These are phyloP conservation scores for Steinernema feltiae DNA, from an alignment of 1,140 invertebrate species.

Conservation along the genomic window DNA sequence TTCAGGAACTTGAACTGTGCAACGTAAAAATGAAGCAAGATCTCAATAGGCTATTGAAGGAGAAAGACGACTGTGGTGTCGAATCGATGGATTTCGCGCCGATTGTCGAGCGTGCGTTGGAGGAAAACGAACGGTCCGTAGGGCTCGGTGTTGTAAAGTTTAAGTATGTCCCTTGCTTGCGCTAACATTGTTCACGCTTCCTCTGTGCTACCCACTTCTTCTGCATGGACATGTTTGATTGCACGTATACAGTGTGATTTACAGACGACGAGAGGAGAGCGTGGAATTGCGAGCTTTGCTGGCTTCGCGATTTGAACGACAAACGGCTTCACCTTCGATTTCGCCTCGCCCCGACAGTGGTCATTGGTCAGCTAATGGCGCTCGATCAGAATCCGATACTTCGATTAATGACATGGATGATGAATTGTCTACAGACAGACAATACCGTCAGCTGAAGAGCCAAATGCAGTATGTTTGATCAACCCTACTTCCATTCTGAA, in stretches of 20 bases:
- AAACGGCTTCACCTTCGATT: conserved; percentile 18
- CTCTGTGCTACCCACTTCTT: not conserved
- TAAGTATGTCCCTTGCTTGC: not conserved
- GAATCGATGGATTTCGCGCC: conserved; percentile 1
- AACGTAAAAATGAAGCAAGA: conserved; percentile 30
- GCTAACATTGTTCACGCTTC: not conserved
- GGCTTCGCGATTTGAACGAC: conserved; percentile 24
- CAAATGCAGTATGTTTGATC: conserved; percentile 34
- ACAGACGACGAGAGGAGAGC: conserved; percentile 33
- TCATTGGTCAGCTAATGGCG: conserved; percentile 23
- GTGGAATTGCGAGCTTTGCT: conserved; percentile 35
- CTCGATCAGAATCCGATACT: conserved; percentile 36
- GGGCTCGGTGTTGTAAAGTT: not conserved
- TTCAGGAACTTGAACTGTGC: conserved; percentile 22
- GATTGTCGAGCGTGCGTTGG: conserved; percentile 26
- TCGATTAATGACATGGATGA: conserved; percentile 38
- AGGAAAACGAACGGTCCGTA: conserved; percentile 32
- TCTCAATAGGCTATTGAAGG: conserved; percentile 15
- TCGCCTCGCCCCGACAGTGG: conserved; percentile 37
- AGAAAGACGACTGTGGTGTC: not conserved
- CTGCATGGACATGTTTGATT: not conserved
- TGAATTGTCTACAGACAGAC: conserved; percentile 32
- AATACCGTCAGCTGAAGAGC: conserved; percentile 36
- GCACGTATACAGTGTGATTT: conserved; percentile 1
- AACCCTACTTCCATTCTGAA: not conserved